Base-by-base conservation (phyloP, 2,113 vertebrate genomes). In the Saimiri boliviensis region DNA sequence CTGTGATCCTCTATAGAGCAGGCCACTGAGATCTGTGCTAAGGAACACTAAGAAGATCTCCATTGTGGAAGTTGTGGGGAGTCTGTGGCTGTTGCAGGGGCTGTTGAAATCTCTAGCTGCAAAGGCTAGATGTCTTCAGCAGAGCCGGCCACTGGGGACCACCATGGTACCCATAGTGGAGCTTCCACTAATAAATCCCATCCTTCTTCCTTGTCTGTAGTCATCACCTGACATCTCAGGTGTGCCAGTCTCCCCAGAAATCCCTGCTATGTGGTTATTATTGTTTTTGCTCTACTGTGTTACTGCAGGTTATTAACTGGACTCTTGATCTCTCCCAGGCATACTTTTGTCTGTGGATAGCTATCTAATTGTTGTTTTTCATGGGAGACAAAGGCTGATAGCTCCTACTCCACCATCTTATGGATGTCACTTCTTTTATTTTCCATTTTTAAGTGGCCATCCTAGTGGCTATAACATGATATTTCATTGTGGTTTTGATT, bases 251-350 rank as follows among this genome's bases (percentile, higher is more conserved):
- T 52, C 37, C 20, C 21, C 56, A 76, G n/a, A 23, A 10, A 6
- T 21, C 8, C 23, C 66, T 74, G 16, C 30, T 13, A 1, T 4
- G 1, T 17, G 45, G 1, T 17, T 54, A 42, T 16, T 6, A 0
- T 21, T 4, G 13, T 37, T 73, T 76, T 94, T 54, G 14, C 16
- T n/a, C 16, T 23, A 30, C 1, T 66, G 7, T 56, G 45, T 32
- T n/a, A 45, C 37, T 54, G 7, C 45, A 42, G 30, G 21, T 70
- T 76, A 54, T 54, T 45, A n/a, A 45, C 19, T 47, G 16, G 19
- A 66, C 40, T 54, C 21, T 1, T 40, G 45, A 66, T 27, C 20
- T n/a, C 27, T n/a, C 20, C 56, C 17, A 45, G n/a, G 19, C 14
- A 12, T 63, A 37, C n/a, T 73, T 83, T 83, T 20, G 10, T 40